Conservation (phyloP, 2,797 vertebrate genomes). For the Protonibea diacanthus region DNA sequence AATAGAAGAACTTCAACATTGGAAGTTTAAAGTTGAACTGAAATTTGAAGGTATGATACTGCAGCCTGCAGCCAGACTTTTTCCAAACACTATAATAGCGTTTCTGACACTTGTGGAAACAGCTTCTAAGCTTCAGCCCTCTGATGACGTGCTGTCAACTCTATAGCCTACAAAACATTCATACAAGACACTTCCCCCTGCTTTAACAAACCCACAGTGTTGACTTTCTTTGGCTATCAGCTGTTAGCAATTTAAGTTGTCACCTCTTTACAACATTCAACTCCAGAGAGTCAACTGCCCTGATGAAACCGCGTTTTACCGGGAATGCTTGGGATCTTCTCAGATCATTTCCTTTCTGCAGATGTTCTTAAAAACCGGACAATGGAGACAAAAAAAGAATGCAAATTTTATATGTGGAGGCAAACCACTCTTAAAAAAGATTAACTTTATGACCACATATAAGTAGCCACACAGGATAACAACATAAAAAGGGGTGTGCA, state of each 20-base stretch:
- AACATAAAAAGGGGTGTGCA: no score
- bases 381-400: no score
- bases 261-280: background rate
- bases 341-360: no score
- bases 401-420: no score
- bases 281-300: background rate
- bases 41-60: background rate
- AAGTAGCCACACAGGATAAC: background rate
- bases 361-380: no score
- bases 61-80: background rate
- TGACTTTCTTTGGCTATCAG: background rate
- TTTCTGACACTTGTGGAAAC: slow-evolving; percentile 7
- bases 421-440: no score
- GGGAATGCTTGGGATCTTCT: background rate
- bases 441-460: background rate
- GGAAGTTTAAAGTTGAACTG: background rate
- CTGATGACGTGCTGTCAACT: background rate
- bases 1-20: background rate
- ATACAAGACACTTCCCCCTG: background rate
- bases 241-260: background rate
- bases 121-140: background rate
- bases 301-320: background rate
- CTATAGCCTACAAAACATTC: background rate
- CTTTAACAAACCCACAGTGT: background rate
- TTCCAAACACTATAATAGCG: background rate